Evolutionary conservation across 2,888 invertebrate genomes (phyloP).

Genomic region (Pristionchus arcanus): DNA sequence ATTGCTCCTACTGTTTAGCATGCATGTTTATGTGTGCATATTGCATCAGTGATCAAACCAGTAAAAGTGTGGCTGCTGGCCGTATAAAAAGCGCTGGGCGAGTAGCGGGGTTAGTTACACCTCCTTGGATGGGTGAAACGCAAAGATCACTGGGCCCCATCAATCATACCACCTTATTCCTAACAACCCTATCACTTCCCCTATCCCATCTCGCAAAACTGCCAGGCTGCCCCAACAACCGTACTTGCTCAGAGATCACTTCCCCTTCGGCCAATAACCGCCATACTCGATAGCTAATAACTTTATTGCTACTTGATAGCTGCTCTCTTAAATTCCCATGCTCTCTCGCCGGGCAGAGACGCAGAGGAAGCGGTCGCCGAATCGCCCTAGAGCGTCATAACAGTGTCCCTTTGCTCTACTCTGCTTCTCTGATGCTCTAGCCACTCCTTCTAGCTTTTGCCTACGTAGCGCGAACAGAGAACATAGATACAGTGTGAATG

Average conservation of each 20-base stretch:
- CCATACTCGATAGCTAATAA: not conserved
- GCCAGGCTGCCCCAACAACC: not conserved
- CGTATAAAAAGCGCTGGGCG: not conserved
- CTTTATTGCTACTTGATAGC: not conserved
- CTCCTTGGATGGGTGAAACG: not conserved
- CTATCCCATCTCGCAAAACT: not conserved
- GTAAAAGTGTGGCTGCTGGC: not conserved
- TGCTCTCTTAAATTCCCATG: not conserved
- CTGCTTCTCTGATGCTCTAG: constrained; percentile 15
- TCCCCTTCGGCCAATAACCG: not conserved
- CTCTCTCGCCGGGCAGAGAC: not conserved
- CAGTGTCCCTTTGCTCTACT: not conserved
- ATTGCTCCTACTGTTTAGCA: constrained; percentile 31
- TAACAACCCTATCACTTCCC: constrained; percentile 3
- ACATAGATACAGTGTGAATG: not conserved
- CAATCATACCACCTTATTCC: not conserved
- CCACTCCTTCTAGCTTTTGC: not conserved
- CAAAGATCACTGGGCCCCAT: not conserved
- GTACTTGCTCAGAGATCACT: not conserved
- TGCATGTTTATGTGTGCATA: constrained; percentile 10
- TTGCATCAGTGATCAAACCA: not conserved
- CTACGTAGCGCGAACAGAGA: constrained; percentile 37
- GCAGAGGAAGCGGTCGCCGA: not conserved
- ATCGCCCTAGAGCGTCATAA: constrained; percentile 28
- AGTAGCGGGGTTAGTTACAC: not conserved